phyloP scores from a whole-genome alignment of 2,113 vertebrate genomes.

The Corvus hawaiiensis region DNA sequence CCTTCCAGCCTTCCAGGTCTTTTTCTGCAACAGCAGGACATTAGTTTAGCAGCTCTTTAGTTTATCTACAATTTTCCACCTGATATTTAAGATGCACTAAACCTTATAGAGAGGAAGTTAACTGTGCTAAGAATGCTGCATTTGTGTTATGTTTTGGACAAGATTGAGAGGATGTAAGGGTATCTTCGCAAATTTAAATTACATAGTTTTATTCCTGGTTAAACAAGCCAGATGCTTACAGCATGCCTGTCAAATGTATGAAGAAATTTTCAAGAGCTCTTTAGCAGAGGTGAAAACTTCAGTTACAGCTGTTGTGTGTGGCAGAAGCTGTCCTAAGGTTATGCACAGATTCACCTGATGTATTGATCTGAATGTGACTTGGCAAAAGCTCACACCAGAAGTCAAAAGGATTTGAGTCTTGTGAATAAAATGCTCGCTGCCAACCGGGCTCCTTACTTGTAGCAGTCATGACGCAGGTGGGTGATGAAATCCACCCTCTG shows the following conservation, averaged over 20 bases:
- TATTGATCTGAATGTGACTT: not conserved
- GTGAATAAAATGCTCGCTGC: not conserved
- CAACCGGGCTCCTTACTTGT: accelerated
- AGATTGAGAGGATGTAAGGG: not conserved
- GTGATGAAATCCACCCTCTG: not conserved
- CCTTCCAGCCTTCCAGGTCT: not conserved
- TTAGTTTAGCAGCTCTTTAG: not conserved
- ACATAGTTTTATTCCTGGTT: not conserved
- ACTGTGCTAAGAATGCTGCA: not conserved
- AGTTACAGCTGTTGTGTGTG: not conserved
- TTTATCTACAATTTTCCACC: not conserved
- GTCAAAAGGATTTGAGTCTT: not conserved
- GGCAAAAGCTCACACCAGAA: not conserved
- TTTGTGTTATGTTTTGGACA: not conserved
- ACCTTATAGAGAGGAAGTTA: not conserved
- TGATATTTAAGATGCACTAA: not conserved
- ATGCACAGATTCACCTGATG: not conserved
- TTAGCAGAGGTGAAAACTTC: not conserved
- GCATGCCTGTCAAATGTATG: not conserved
- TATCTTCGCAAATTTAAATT: not conserved
- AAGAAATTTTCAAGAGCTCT: not conserved
- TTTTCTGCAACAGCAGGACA: not conserved
- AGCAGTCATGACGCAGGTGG: not conserved
- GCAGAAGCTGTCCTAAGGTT: not conserved
- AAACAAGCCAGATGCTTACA: not conserved